phyloP scores from a whole-genome alignment of 2,888 invertebrate genomes.

The Aproaerema taeniolella region DNA sequence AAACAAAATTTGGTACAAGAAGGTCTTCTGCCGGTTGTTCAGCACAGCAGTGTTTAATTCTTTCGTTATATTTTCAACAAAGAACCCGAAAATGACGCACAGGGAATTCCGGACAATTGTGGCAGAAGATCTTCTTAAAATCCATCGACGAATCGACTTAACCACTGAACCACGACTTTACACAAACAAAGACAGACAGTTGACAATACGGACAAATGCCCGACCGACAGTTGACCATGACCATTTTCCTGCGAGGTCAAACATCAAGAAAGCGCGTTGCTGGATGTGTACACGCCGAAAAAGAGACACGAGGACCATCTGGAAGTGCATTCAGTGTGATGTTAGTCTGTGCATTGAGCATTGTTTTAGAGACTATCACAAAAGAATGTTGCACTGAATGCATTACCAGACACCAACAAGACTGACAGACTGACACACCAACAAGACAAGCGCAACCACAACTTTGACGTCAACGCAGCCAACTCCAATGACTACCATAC shows the following conservation, averaged over 20 bases:
- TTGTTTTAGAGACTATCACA: conserved; percentile 12
- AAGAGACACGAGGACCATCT: conserved; percentile 4
- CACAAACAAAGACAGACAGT: conserved; percentile 14
- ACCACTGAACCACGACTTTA: conserved; percentile 2
- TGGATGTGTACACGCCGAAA: background rate
- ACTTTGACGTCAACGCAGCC: no score
- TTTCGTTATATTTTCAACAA: no score
- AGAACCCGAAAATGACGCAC: no score
- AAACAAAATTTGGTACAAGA: conserved; percentile 22
- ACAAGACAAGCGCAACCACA: no score
- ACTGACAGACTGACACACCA: no score
- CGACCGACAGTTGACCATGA: conserved; percentile 8
- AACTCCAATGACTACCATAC: no score
- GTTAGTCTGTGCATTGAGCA: conserved; percentile 9
- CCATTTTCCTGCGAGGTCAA: conserved; percentile 12
- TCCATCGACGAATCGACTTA: no score
- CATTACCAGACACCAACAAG: no score
- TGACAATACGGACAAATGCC: conserved; percentile 23
- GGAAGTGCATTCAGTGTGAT: conserved; percentile 11
- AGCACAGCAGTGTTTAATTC: no score
- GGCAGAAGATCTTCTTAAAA: no score
- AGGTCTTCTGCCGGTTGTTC: conserved; percentile 20
- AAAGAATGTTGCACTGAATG: no score
- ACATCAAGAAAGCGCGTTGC: conserved; percentile 3
- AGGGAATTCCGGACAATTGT: no score